A percentile compares a stretch with the other conserved stretches of the same genome.
Evolutionary conservation across 2,888 invertebrate species (phyloP).

Genomic region (Amaurobius ferox): DNA sequence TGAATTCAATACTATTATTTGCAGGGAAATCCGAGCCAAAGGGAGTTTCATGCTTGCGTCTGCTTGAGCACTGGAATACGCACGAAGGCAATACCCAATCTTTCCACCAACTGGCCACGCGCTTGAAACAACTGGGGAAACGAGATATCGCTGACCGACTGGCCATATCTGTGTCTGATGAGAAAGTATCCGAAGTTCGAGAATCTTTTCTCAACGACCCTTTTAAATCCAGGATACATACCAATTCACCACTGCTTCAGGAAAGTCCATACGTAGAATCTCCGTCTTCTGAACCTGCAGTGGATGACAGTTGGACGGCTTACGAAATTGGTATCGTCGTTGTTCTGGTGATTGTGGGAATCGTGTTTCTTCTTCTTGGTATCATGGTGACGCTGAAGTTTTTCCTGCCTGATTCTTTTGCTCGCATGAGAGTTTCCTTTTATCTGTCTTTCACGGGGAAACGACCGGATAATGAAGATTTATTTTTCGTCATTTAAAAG

Average conservation of each 20-base stretch:
- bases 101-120: constrained; percentile 44
- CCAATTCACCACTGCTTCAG: constrained; percentile 26
- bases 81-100: constrained; percentile 55
- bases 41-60: constrained; percentile 50
- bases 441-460: constrained; percentile 37
- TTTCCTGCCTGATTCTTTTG: constrained; percentile 50
- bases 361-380: neutral
- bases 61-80: constrained; percentile 69
- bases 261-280: constrained; percentile 10
- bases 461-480: constrained; percentile 27
- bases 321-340: constrained; percentile 17
- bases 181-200: constrained; percentile 39
- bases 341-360: neutral
- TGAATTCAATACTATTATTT: neutral
- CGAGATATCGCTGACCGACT: constrained; percentile 51
- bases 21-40: constrained; percentile 45
- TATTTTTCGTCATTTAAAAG: constrained; percentile 41
- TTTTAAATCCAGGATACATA: constrained; percentile 32
- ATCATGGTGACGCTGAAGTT: constrained; percentile 2
- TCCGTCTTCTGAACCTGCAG: too few species aligned
- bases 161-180: constrained; percentile 43
- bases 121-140: constrained; percentile 54
- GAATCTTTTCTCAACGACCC: constrained; percentile 58
- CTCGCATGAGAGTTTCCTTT: constrained; percentile 38
- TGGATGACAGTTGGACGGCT: neutral